These are phyloP conservation scores for Dysmachus trigonus DNA, from an alignment of 2,888 invertebrate genomes.

Conservation along the genomic window DNA sequence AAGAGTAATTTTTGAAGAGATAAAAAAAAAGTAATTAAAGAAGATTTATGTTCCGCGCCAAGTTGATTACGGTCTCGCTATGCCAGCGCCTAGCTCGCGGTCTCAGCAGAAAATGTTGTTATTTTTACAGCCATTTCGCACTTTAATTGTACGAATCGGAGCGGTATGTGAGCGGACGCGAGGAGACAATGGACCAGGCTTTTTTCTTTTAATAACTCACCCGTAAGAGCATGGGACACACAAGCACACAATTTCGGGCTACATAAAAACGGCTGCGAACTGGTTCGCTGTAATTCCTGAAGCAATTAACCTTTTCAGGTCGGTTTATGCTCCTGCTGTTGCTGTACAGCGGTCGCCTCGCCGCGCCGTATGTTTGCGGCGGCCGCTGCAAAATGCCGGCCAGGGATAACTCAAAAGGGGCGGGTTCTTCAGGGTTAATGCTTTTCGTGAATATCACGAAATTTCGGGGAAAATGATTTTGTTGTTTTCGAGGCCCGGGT, in stretches of 20 bases:
- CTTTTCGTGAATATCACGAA: neutral
- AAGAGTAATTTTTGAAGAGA: no score
- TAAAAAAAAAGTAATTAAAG: neutral
- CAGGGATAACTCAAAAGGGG: neutral
- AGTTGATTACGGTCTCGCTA: neutral
- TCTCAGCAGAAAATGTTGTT: neutral
- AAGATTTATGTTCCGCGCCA: neutral
- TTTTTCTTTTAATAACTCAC: neutral
- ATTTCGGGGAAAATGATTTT: neutral
- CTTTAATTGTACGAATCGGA: neutral
- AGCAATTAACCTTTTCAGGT: conserved; percentile 35
- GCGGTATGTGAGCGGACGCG: neutral
- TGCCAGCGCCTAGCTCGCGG: neutral
- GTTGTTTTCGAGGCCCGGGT: neutral
- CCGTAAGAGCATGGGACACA: neutral
- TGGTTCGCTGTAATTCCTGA: neutral
- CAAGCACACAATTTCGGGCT: neutral
- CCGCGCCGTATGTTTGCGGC: neutral
- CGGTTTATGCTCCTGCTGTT: neutral
- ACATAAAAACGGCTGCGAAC: neutral
- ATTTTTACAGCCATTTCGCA: neutral
- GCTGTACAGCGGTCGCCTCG: neutral
- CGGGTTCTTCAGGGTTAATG: neutral
- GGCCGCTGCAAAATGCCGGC: neutral
- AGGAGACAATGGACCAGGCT: conserved; percentile 20